Evolutionary conservation across 1,140 invertebrate genomes (phyloP), one percentile per base, ranked within the genome.

Genomic region (Nymphalis io): DNA sequence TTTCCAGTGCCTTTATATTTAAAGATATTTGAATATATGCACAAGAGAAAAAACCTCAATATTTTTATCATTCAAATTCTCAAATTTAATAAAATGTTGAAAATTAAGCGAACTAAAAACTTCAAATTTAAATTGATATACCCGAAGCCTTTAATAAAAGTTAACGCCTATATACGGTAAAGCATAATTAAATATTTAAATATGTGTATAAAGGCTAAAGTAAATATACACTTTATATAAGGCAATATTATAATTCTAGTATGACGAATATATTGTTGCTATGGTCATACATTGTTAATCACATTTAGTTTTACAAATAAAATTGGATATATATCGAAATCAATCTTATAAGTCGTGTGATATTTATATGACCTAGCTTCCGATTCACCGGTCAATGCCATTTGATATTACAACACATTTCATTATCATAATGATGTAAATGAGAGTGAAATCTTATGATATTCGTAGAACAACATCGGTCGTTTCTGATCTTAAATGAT

Each of bases 351-450:
- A 23, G 13, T 53, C 18, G 48, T 2, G 48, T 67, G 42, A 67
- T 59, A 55, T 67, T 67, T 67, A 67, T 13, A 21, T 44, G 64
- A 67, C 64, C 64, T 60, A 67, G 60, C 68, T 70, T 70, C 65
- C 65, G 68, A 48, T 66, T 61, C 20, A 48, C 38, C 66, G 59
- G 60, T 70, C 64, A 68, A 69, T 65, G 57, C 62, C 53, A 62
- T 59, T 60, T 58, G 59, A 33, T 23, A 61, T 74, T 74, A 68
- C 68, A 57, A 70, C 60, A 74, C 42, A 23, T 21, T 55, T 72
- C 58, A 74, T 74, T 74, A 67, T 15, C 72, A 74, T 74, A 67
- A 62, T 67, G 58, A 74, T 63, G n/a, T 38, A 61, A 40, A 61
- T 18, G 39, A 51, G 42, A 61, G 60, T 23, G 42, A 51, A 38